These are phyloP conservation scores for Calliphora vomitoria DNA, from an alignment of 2,888 invertebrate species.

Conservation along the genomic window DNA sequence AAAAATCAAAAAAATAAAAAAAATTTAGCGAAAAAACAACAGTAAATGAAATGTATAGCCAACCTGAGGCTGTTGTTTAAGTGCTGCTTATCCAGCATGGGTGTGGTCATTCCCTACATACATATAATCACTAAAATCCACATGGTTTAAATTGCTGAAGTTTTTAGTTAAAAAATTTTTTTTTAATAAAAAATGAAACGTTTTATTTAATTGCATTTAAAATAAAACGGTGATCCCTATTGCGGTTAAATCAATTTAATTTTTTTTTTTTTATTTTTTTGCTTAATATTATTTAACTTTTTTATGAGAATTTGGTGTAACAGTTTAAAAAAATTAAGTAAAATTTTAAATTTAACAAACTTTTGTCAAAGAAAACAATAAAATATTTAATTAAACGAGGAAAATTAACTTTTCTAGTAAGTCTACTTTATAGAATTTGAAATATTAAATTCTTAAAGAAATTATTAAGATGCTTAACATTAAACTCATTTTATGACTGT, in stretches of 20 bases:
- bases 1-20: not conserved
- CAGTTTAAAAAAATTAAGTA: too few relatives aligned
- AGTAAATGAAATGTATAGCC: not conserved
- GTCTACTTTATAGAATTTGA: too few relatives aligned
- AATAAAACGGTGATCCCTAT: not conserved
- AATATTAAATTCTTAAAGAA: too few relatives aligned
- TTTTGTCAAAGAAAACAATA: too few relatives aligned
- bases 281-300: too few relatives aligned
- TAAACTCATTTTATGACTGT: too few relatives aligned
- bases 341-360: too few relatives aligned
- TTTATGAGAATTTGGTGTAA: too few relatives aligned
- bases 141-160: constrained; percentile 17
- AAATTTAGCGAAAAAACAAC: not conserved
- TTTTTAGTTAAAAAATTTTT: not conserved
- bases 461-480: too few relatives aligned
- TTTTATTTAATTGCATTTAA: constrained; percentile 10
- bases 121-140: constrained; percentile 40
- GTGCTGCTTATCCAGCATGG: not conserved
- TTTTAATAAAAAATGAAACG: not conserved
- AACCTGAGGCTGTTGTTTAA: constrained; percentile 8
- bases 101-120: constrained; percentile 12
- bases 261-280: constrained; percentile 27
- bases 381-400: too few relatives aligned
- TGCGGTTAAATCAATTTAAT: constrained; percentile 12
- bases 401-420: too few relatives aligned